A percentile compares a stretch with the other conserved stretches of the same genome.
phyloP scores from a whole-genome alignment of 2,888 invertebrate species.

The Epiperipatus broadwayi region DNA sequence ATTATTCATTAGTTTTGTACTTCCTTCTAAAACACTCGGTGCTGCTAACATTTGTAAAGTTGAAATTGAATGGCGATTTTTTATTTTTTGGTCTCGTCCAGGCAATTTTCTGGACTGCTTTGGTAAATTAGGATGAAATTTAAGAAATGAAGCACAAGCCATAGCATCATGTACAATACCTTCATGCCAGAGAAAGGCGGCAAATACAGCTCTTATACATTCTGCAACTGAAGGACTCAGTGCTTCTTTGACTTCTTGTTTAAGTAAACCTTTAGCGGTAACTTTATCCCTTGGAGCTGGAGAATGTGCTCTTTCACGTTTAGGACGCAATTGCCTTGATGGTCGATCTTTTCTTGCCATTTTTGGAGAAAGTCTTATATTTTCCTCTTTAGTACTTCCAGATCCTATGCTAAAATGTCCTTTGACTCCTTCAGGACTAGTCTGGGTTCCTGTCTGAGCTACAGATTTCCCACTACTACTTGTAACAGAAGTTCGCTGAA shows the following conservation, averaged over 20 bases:
- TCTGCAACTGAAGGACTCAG: constrained; percentile 80
- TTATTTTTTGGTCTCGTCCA: constrained; percentile 15
- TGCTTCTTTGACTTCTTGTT: constrained; percentile 46
- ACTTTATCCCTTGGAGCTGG: constrained; percentile 22
- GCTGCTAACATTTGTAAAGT: constrained; percentile 13
- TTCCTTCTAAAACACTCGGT: constrained; percentile 16
- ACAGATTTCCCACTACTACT: constrained; percentile 29
- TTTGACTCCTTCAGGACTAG: constrained; percentile 41
- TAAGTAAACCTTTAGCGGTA: constrained; percentile 26
- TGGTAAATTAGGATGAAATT: constrained; percentile 69
- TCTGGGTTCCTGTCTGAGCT: constrained; percentile 48
- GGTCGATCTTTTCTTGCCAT: constrained; percentile 36
- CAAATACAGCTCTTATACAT: constrained; percentile 78
- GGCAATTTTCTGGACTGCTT: constrained; percentile 52
- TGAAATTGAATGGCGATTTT: constrained; percentile 22
- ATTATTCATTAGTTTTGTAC: constrained; percentile 40
- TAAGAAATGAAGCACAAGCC: constrained; percentile 87
- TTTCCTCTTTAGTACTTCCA: constrained; percentile 33
- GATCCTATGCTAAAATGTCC: constrained; percentile 43
- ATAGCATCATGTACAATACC: constrained; percentile 93
- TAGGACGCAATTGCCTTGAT: constrained; percentile 27
- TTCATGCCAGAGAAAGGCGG: constrained; percentile 91
- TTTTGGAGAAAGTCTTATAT: constrained; percentile 35
- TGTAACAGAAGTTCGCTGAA: no score
- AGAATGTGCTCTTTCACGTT: constrained; percentile 28